These are phyloP conservation scores for Subanguina moxae DNA, from an alignment of 1,140 invertebrate species.

Conservation along the genomic window DNA sequence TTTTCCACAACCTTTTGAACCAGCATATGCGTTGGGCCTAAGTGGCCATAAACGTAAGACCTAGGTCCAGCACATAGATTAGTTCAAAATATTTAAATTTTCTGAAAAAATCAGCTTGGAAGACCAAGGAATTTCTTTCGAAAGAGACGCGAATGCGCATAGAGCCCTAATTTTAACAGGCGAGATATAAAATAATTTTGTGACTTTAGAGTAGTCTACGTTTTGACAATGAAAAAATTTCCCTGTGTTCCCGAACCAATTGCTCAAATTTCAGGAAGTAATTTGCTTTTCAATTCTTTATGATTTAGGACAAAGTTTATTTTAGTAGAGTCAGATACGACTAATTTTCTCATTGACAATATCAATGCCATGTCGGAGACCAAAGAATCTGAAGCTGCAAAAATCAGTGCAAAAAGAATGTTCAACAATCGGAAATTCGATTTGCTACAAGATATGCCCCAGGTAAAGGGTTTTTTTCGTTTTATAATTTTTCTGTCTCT, in stretches of 20 bases:
- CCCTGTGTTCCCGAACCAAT: constrained; percentile 29
- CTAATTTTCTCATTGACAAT: constrained; percentile 29
- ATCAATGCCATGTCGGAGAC: constrained; percentile 26
- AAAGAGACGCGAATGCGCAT: too few relatives aligned
- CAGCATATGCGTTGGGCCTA: neutral
- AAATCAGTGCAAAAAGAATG: neutral
- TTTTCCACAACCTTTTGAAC: too few relatives aligned
- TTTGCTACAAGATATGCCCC: constrained; percentile 30
- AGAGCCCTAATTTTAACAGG: too few relatives aligned
- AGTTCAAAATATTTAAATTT: too few relatives aligned
- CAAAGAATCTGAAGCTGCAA: constrained; percentile 2
- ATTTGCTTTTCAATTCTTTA: constrained; percentile 4
- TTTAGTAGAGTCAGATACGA: constrained; percentile 24
- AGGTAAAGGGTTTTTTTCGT: too few relatives aligned
- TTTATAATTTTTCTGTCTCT: too few relatives aligned
- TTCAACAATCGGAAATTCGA: constrained; percentile 32
- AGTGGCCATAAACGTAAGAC: too few relatives aligned
- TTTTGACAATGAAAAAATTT: constrained; percentile 30
- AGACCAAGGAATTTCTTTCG: too few relatives aligned
- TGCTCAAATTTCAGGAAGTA: constrained; percentile 8
- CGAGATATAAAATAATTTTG: neutral
- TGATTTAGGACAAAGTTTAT: constrained; percentile 3
- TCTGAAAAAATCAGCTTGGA: too few relatives aligned
- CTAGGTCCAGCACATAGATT: too few relatives aligned
- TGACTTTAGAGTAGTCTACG: constrained; percentile 28